Evolutionary conservation across 1,140 invertebrate species (phyloP).

Genomic region (Asbolus verrucosus): DNA sequence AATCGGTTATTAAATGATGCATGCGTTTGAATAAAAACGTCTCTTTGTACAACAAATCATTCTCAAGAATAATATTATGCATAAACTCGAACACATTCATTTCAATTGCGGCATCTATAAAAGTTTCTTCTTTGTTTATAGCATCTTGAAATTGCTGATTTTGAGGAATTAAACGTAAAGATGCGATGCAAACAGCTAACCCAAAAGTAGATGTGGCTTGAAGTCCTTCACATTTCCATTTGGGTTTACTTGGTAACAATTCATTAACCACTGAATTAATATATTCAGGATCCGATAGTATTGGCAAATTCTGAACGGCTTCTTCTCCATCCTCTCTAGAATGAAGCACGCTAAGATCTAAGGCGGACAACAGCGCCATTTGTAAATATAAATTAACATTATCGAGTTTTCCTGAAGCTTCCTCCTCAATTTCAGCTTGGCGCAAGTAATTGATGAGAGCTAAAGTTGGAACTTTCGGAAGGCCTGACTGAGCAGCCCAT

Average conservation of each 20-base stretch:
- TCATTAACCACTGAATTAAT: slow-evolving; percentile 68
- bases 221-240: slow-evolving; percentile 75
- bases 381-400: slow-evolving; percentile 82
- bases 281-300: slow-evolving; percentile 77
- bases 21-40: slow-evolving; percentile 88
- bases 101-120: slow-evolving; percentile 83
- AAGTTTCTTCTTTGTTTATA: slow-evolving; percentile 80
- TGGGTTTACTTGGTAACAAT: slow-evolving; percentile 68
- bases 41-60: slow-evolving; percentile 77
- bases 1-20: slow-evolving; percentile 90
- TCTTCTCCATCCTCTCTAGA: slow-evolving; percentile 74
- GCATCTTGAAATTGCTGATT: slow-evolving; percentile 57
- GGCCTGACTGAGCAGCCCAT: slow-evolving; percentile 85
- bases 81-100: slow-evolving; percentile 85
- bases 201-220: slow-evolving; percentile 82
- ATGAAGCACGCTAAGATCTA: slow-evolving; percentile 86
- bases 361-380: slow-evolving; percentile 85
- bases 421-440: slow-evolving; percentile 66
- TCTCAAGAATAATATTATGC: slow-evolving; percentile 78
- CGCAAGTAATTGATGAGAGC: slow-evolving; percentile 61
- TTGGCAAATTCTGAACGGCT: slow-evolving; percentile 77
- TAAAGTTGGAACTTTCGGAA: slow-evolving; percentile 74
- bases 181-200: slow-evolving; percentile 84
- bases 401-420: slow-evolving; percentile 74
- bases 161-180: slow-evolving; percentile 75